These are phyloP conservation scores for Melanotus villosus DNA, from an alignment of 2,888 invertebrate genomes.

Conservation along the genomic window DNA sequence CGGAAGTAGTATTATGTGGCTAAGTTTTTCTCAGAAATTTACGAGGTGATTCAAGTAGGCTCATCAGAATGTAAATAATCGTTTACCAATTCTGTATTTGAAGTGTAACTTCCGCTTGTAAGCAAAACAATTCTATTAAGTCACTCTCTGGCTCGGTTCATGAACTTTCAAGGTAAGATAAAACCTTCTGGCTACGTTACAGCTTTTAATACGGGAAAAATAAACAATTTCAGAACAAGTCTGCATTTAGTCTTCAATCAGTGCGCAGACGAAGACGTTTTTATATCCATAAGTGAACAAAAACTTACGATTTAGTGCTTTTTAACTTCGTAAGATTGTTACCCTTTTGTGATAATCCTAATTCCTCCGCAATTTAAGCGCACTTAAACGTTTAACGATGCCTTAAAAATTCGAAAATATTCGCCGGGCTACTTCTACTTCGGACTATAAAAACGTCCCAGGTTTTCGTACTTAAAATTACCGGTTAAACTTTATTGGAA, in stretches of 20 bases:
- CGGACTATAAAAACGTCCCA: neutral
- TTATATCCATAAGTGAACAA: conserved; percentile 31
- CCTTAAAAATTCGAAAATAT: conserved; percentile 13
- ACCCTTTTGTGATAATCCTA: conserved; percentile 20
- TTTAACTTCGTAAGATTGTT: neutral
- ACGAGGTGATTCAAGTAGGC: too few relatives aligned
- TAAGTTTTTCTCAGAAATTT: too few relatives aligned
- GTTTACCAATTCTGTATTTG: neutral
- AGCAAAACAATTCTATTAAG: conserved; percentile 27
- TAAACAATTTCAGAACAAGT: conserved; percentile 55
- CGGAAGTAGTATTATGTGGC: too few relatives aligned
- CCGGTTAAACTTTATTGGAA: neutral
- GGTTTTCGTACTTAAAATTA: neutral
- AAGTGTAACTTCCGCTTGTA: conserved; percentile 16
- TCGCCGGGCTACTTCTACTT: neutral
- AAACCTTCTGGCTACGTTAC: conserved; percentile 52
- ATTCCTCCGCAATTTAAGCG: conserved; percentile 1
- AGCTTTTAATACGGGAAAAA: conserved; percentile 58
- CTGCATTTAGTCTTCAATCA: conserved; percentile 50
- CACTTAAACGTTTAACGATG: conserved; percentile 15
- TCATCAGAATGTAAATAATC: too few relatives aligned
- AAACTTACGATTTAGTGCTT: conserved; percentile 22
- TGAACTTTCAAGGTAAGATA: conserved; percentile 65
- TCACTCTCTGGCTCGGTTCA: conserved; percentile 56
- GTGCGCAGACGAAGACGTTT: conserved; percentile 37